Base-by-base conservation (phyloP, 2,797 vertebrate genomes). In the Etheostoma perlongum region DNA sequence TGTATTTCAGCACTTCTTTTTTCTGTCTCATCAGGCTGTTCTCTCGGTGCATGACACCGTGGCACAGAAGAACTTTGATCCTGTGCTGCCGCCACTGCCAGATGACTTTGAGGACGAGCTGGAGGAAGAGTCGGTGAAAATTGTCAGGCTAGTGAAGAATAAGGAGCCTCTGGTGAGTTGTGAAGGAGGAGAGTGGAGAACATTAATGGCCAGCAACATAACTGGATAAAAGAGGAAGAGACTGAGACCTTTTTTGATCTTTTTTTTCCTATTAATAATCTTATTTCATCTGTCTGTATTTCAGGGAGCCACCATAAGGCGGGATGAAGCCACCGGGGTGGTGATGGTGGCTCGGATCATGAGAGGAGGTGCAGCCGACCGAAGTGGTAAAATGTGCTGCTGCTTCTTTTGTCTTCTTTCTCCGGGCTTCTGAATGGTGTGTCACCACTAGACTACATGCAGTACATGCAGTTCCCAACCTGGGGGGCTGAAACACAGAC, bases 71-170 rank as follows among this genome's bases (percentile, higher is more conserved):
- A 98, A 97, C 85, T 99, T 99, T 62, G 97, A 98, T 87, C 98
- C 98, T 0, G 96, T 98, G 73, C 94, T 99, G 67, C 98, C 98
- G 18, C 98, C 98, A 53, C 93, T 99, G 4, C 97, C 97, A 0
- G 96, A 97, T 11, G 96, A 98, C 88, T 94, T 97, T 0, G 96
- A 97, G 1, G 97, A 98, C 2, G 97, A 99, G 84, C 94, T 98
- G 84, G 97, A 99, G 53, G 98, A 99, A 81, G 98, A 99, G 87
- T 99, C 98, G 0, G 97, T 99, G 91, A 99, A 99, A 95, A 99
- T 99, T 1, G 97, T 99, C 69, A 95, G 97, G 2, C 94, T 99
- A 74, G 98, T 99, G 87, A 99, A 99, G 92, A 99, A 98, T 92
- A 99, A 97, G 91, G 98, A 99, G 72, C 98, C 98, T 5, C 89